phyloP scores from a whole-genome alignment of 2,113 vertebrate species.

The Lamprotornis superbus region DNA sequence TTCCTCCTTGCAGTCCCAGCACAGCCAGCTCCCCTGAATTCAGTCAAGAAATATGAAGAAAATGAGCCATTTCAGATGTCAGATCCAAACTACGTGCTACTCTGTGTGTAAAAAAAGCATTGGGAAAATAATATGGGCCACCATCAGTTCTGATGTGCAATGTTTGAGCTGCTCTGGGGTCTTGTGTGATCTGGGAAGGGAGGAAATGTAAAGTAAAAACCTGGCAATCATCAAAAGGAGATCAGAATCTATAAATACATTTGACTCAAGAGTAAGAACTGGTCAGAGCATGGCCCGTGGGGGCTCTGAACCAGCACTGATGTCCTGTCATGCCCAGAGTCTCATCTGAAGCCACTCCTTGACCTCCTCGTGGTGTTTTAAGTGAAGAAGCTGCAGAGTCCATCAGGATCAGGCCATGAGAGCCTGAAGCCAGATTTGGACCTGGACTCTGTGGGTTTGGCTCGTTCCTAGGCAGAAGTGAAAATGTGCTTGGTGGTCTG shows the following conservation, averaged over 20 bases:
- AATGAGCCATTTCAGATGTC: not conserved
- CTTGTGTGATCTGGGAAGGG: not conserved
- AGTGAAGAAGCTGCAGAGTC: not conserved
- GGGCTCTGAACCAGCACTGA: not conserved
- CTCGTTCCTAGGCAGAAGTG: not conserved
- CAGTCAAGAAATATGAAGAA: not conserved
- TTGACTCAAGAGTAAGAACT: not conserved
- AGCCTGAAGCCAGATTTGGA: not conserved
- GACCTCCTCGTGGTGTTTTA: not conserved
- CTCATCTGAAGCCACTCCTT: not conserved
- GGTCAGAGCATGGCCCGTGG: rapidly evolving
- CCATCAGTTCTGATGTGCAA: not conserved
- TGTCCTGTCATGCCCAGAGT: not conserved
- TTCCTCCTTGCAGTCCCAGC: not conserved
- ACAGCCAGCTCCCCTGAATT: not conserved
- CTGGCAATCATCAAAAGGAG: not conserved
- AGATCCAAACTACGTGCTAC: not conserved
- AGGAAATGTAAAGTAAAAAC: not conserved
- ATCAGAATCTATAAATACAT: not conserved
- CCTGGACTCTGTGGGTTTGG: conserved; percentile 36
- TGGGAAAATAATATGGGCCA: not conserved
- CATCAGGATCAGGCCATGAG: not conserved
- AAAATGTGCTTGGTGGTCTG: conserved; percentile 33
- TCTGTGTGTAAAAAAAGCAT: not conserved
- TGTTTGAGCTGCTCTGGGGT: not conserved